Conservation (phyloP, 2,888 invertebrate genomes). For the Thereva unica region DNA sequence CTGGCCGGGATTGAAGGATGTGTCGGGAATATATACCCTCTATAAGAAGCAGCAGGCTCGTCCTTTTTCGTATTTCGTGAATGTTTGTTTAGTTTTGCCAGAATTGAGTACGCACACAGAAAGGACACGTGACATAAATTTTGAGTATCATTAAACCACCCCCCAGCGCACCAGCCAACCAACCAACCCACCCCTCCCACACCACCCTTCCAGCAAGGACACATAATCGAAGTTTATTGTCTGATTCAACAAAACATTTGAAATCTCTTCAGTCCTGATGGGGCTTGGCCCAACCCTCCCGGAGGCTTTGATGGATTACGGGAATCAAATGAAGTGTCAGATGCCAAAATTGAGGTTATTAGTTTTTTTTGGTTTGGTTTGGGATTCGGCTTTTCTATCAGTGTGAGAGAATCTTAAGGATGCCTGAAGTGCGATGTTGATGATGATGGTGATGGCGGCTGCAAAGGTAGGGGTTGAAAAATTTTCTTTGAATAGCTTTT, state of each 20-base stretch:
- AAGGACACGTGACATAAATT: conserved; percentile 37
- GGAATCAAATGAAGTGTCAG: conserved; percentile 23
- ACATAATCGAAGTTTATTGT: conserved; percentile 34
- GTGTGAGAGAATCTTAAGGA: background rate
- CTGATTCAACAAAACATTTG: conserved; percentile 27
- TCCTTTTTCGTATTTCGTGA: too few species aligned
- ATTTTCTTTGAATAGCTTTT: too few species aligned
- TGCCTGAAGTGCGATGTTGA: too few species aligned
- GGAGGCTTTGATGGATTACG: conserved; percentile 22
- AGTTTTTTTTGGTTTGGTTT: conserved; percentile 18
- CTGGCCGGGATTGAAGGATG: too few species aligned
- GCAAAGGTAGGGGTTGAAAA: too few species aligned
- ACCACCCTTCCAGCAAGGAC: background rate
- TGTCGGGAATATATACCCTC: too few species aligned
- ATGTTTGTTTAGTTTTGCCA: conserved; percentile 26
- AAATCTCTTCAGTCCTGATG: conserved; percentile 14
- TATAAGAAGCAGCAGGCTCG: too few species aligned
- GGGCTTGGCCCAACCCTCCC: conserved; percentile 13
- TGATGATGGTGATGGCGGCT: too few species aligned
- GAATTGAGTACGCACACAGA: conserved; percentile 23
- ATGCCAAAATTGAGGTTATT: conserved; percentile 6
- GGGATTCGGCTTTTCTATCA: conserved; percentile 10
- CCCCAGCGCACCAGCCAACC: too few species aligned
- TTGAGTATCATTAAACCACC: conserved; percentile 19
- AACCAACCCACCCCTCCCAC: too few species aligned